Evolutionary conservation across 1,140 invertebrate species (phyloP), one percentile per base, ranked within the genome.

Genomic region (Ptiloglossa arizonensis): DNA sequence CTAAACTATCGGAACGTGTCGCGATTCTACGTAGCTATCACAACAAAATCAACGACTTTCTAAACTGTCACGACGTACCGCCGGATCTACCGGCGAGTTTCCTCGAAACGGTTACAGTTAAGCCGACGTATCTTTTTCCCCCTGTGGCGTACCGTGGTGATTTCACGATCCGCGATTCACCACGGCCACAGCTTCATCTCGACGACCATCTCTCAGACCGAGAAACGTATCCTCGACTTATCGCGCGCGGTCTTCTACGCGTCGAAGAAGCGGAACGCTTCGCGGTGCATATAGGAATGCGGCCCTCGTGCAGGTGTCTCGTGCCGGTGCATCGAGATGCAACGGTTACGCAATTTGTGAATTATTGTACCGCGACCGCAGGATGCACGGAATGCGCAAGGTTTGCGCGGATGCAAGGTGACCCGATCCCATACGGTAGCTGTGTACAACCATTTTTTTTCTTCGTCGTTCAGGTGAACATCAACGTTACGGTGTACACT

Each of bases 321-420:
- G 35, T 35, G 56, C 32, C 41, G 63, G 63, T 62, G 48, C 38
- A 68, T 83, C 38, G 24, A 50, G 54, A 74, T 44, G 77, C 52
- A 59, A 76, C 41, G 52, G 48, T 86, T 76, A 56, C 60, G 66
- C 46, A 83, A 83, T 83, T 76, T 77, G 64, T 72, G 62, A 83
- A 77, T 83, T 75, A 73, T 74, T 56, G 24, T 52, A 71, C 24
- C 56, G 52, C 22, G 64, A 79, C 56, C 69, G 35, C 59, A 50
- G 44, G 9, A 56, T 70, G 41, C 76, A 35, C 54, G 54, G 70
- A 82, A 74, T 73, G 68, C 38, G 52, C 71, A 60, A 68, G 68
- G 57, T 59, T 57, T 27, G 60, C 38, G n/a, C 17, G 35, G 68
- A 22, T 46, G 41, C 35, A 60, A 22, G 64, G 44, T 32, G 54